These are phyloP conservation scores for Drosophila grimshawi DNA, from an alignment of 1,140 invertebrate species.

Conservation along the genomic window DNA sequence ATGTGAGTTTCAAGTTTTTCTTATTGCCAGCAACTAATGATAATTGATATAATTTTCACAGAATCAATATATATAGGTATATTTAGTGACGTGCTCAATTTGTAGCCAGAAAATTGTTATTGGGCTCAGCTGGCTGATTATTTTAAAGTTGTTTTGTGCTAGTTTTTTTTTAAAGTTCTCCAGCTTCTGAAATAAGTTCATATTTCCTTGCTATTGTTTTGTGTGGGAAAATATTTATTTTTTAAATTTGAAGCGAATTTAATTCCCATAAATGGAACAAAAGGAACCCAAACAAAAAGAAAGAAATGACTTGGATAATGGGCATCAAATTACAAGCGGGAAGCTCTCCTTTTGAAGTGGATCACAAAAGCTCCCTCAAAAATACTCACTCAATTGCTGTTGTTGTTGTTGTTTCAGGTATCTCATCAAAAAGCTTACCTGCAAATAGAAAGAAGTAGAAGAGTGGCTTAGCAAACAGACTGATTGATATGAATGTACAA, in stretches of 20 bases:
- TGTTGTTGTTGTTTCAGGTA: neutral
- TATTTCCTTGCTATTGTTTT: neutral
- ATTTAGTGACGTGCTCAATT: neutral
- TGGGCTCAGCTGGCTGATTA: neutral
- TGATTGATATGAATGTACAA: constrained; percentile 37
- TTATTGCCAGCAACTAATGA: constrained; percentile 8
- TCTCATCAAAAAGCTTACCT: constrained; percentile 61
- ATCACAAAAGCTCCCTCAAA: constrained; percentile 43
- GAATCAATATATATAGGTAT: constrained; percentile 22
- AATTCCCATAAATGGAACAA: too few relatives aligned
- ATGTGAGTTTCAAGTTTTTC: constrained; percentile 7
- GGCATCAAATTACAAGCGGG: constrained; percentile 73
- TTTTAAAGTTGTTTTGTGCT: neutral
- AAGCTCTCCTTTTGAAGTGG: constrained; percentile 34
- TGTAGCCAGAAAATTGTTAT: constrained; percentile 2
- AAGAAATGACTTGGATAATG: constrained; percentile 29
- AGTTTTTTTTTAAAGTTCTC: neutral
- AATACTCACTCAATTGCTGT: constrained; percentile 32
- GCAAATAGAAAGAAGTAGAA: constrained; percentile 42
- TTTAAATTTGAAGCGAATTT: neutral
- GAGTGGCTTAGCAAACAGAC: constrained; percentile 48
- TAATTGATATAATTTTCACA: constrained; percentile 36
- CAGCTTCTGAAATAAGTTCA: neutral
- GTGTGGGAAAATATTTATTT: constrained; percentile 26
- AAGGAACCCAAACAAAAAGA: neutral